Evolutionary conservation across 2,888 invertebrate species (phyloP).

Genomic region (Dorcus hopei): DNA sequence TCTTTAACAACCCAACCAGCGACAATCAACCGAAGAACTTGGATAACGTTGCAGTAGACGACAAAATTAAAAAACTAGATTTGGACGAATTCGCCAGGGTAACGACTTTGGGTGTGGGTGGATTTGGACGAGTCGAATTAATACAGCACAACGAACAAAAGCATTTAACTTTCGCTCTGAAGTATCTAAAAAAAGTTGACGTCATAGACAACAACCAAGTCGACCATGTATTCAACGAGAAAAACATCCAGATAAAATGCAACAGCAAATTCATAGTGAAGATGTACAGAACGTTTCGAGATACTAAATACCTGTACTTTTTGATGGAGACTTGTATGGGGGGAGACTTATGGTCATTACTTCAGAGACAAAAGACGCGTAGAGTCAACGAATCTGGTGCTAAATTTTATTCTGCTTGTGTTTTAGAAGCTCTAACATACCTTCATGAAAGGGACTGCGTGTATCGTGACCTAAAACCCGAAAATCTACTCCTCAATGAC

Average conservation of each 20-base stretch:
- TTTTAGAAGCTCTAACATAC: constrained; percentile 85
- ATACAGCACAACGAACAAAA: constrained; percentile 42
- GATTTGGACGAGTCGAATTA: constrained; percentile 85
- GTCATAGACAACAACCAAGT: constrained; percentile 67
- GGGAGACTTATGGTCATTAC: constrained; percentile 89
- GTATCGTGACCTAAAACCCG: constrained; percentile 85
- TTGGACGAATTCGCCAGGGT: constrained; percentile 75
- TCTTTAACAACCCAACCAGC: constrained; percentile 8
- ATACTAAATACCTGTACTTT: constrained; percentile 87
- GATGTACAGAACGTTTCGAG: constrained; percentile 83
- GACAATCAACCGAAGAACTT: constrained; percentile 10
- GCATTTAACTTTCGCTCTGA: constrained; percentile 58
- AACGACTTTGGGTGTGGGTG: constrained; percentile 84
- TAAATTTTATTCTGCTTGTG: constrained; percentile 85
- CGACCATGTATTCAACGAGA: constrained; percentile 66
- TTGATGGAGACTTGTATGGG: constrained; percentile 90
- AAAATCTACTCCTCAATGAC: constrained; percentile 82
- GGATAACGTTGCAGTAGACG: constrained; percentile 10
- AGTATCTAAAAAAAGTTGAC: constrained; percentile 65
- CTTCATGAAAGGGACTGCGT: constrained; percentile 81
- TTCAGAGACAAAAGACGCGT: constrained; percentile 67
- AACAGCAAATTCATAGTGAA: constrained; percentile 53
- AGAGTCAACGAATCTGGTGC: constrained; percentile 72
- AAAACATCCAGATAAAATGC: constrained; percentile 53
- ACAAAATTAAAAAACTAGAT: constrained; percentile 33